These are phyloP conservation scores for Caretta caretta DNA, from an alignment of 2,113 vertebrate genomes.

Conservation along the genomic window DNA sequence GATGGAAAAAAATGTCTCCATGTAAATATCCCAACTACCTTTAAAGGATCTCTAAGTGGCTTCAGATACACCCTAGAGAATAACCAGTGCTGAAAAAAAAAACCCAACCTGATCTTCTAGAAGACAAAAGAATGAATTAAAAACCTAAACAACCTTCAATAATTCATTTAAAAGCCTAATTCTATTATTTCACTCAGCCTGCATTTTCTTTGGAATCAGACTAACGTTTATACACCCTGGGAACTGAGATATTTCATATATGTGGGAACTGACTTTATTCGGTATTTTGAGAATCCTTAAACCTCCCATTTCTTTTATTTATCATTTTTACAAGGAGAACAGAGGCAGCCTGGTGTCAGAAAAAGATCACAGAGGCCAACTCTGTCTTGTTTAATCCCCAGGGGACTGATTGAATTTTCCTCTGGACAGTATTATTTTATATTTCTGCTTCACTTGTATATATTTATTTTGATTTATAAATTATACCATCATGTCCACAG, in stretches of 20 bases:
- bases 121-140: conserved; percentile 41
- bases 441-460: conserved; percentile 20
- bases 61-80: neutral
- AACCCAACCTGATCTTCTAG: neutral
- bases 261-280: neutral
- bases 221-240: neutral
- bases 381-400: conserved; percentile 38
- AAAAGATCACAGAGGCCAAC: conserved; percentile 40
- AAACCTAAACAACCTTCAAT: neutral
- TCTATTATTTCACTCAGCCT: neutral
- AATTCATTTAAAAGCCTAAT: neutral
- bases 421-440: conserved; percentile 21
- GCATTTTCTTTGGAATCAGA: conserved; percentile 31
- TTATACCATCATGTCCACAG: neutral
- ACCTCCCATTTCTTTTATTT: conserved; percentile 54
- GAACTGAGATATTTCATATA: conserved; percentile 36
- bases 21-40: neutral
- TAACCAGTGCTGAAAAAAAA: conserved; percentile 27
- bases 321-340: conserved; percentile 42
- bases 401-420: conserved; percentile 16
- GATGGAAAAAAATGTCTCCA: neutral
- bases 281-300: conserved; percentile 38
- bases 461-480: conserved; percentile 45
- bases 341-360: neutral
- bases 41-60: neutral